Conservation (phyloP, 1,140 invertebrate genomes). For the Planococcus citri region DNA sequence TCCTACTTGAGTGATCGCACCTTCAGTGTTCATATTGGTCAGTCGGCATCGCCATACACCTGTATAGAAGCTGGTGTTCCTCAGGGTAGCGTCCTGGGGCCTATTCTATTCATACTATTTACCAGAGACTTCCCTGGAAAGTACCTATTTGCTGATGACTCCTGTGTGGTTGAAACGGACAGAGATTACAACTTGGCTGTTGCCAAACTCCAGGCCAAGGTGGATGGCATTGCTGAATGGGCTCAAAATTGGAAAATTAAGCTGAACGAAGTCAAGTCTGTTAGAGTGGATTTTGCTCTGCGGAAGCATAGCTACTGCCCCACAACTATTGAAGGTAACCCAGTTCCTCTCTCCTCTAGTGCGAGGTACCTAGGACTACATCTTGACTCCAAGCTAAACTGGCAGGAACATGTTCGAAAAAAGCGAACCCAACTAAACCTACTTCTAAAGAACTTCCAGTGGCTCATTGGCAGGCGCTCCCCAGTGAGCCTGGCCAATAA, state of each 20-base stretch:
- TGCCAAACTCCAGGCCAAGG: neutral
- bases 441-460: no score
- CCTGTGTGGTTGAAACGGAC: neutral
- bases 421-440: no score
- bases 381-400: no score
- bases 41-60: neutral
- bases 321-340: no score
- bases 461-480: no score
- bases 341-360: no score
- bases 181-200: neutral
- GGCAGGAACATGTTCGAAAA: no score
- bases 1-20: slow-evolving; percentile 7
- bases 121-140: neutral
- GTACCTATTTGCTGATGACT: neutral
- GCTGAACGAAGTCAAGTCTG: neutral
- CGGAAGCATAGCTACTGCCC: neutral
- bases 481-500: no score
- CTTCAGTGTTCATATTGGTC: neutral
- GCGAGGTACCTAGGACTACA: no score
- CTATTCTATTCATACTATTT: neutral
- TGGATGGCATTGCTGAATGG: neutral
- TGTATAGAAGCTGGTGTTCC: neutral
- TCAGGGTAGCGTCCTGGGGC: neutral
- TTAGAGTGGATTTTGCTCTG: neutral
- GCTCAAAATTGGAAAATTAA: neutral